Evolutionary conservation across 2,888 invertebrate species (phyloP).

Genomic region (Elysia crispata): DNA sequence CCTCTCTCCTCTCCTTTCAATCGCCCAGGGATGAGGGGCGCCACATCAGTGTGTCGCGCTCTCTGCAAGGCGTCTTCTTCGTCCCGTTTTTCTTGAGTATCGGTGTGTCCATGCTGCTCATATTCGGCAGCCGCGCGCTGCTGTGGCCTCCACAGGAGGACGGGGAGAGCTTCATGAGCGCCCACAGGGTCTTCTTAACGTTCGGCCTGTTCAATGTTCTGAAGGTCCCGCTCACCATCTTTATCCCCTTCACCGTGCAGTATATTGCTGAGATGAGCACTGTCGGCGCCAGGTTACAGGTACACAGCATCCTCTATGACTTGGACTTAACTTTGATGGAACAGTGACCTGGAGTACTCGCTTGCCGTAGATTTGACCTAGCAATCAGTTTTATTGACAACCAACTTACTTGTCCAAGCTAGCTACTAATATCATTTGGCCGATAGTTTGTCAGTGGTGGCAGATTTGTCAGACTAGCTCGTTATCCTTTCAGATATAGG

Average conservation of each 20-base stretch:
- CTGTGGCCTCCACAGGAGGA: constrained; percentile 56
- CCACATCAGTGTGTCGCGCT: constrained; percentile 11
- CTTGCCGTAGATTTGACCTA: too few relatives aligned
- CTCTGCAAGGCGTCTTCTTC: constrained; percentile 80
- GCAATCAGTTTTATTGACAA: too few relatives aligned
- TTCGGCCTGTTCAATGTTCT: constrained; percentile 92
- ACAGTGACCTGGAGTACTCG: too few relatives aligned
- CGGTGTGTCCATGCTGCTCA: constrained; percentile 89
- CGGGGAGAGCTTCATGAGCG: constrained; percentile 82
- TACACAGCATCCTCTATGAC: too few relatives aligned
- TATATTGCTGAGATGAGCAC: constrained; percentile 89
- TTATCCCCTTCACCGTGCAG: constrained; percentile 90
- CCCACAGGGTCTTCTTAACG: constrained; percentile 83
- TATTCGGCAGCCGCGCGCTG: constrained; percentile 87
- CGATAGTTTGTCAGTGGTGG: too few relatives aligned
- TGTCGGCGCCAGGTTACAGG: constrained; percentile 85
- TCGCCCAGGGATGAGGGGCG: too few relatives aligned
- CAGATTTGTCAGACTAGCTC: too few relatives aligned
- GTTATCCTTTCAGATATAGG: too few relatives aligned
- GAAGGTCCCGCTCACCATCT: constrained; percentile 90
- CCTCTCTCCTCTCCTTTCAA: not conserved
- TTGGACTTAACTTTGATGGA: too few relatives aligned
- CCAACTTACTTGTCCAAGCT: too few relatives aligned
- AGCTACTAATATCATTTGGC: too few relatives aligned
- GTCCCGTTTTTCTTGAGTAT: constrained; percentile 86